These are phyloP conservation scores for Gorsachius magnificus DNA, from an alignment of 2,797 vertebrate species.

Conservation along the genomic window DNA sequence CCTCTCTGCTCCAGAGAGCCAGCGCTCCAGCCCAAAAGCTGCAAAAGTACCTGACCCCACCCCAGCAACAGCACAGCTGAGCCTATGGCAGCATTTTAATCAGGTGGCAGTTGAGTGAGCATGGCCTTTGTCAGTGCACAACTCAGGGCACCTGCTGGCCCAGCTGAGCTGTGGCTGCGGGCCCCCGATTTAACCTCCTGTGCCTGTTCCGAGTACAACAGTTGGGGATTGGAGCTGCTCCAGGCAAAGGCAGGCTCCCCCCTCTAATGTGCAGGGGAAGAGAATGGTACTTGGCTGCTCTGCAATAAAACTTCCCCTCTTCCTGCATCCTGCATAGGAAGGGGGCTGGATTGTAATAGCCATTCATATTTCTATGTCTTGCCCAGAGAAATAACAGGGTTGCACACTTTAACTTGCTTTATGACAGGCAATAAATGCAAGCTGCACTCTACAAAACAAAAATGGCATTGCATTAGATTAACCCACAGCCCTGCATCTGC, in stretches of 20 bases:
- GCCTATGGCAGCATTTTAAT: too few species aligned
- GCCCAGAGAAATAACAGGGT: not conserved
- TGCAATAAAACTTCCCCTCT: not conserved
- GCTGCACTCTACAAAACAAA: not conserved
- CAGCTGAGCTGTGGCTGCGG: not conserved
- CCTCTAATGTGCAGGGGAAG: not conserved
- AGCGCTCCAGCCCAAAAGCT: rapidly evolving
- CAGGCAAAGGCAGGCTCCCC: not conserved
- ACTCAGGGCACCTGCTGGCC: not conserved
- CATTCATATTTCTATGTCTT: not conserved
- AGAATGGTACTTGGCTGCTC: not conserved
- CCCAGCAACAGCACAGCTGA: not conserved
- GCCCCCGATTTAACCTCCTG: too few species aligned
- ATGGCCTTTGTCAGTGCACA: not conserved
- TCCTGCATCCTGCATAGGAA: not conserved
- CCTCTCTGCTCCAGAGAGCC: rapidly evolving
- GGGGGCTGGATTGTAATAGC: not conserved
- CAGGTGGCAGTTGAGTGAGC: not conserved
- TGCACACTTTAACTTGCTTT: not conserved
- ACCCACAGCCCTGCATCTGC: not conserved
- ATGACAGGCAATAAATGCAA: conserved; percentile 1
- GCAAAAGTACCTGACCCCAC: rapidly evolving
- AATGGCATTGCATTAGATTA: not conserved
- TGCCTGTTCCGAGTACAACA: rapidly evolving
- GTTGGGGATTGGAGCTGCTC: not conserved